Conservation (phyloP, 2,113 vertebrate genomes). For the Montifringilla adamsi region DNA sequence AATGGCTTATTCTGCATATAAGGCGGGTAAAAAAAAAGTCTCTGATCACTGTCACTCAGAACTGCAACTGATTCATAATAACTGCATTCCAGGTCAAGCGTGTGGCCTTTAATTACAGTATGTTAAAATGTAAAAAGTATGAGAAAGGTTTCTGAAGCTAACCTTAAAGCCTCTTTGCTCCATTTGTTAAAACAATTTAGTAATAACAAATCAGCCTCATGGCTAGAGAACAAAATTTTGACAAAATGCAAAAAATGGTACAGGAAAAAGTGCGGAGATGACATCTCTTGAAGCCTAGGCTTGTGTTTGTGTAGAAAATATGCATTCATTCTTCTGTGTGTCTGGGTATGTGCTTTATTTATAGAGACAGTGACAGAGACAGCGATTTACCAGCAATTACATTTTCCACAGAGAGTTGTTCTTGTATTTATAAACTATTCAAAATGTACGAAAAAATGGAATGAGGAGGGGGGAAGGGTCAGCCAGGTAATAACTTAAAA, state of each 20-base stretch:
- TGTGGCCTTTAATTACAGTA: background rate
- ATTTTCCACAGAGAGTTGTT: background rate
- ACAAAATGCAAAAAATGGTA: background rate
- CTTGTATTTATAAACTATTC: slow-evolving; percentile 2
- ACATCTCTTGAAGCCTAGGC: background rate
- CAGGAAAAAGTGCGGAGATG: background rate
- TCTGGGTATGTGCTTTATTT: background rate
- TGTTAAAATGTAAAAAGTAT: background rate
- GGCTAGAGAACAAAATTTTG: background rate
- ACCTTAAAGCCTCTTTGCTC: background rate
- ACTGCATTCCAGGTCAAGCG: background rate
- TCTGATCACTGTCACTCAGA: background rate
- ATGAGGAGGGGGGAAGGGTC: background rate
- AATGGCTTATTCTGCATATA: background rate
- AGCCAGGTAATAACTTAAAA: slow-evolving; percentile 10
- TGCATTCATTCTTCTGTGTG: background rate
- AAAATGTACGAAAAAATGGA: slow-evolving; percentile 34
- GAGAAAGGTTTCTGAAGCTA: background rate
- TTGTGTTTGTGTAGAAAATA: background rate
- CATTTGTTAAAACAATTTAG: background rate
- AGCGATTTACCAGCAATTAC: background rate
- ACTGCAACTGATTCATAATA: background rate
- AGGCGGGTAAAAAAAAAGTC: background rate
- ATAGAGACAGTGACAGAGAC: background rate
- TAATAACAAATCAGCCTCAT: background rate